Evolutionary conservation across 1,140 invertebrate species (phyloP).

Genomic region (Tetramorium alpestre): DNA sequence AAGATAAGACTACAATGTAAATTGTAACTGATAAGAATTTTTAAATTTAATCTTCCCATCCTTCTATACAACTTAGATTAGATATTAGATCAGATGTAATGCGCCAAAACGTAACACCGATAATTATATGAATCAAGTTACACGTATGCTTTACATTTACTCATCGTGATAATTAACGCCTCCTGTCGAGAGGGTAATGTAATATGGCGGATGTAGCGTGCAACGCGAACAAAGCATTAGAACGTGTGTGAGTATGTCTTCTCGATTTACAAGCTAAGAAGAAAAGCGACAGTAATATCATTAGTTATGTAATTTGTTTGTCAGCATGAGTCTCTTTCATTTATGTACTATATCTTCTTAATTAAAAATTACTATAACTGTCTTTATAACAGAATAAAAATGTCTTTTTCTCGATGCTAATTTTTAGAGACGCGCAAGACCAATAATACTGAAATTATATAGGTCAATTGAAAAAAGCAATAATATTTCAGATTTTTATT

Average conservation of each 20-base stretch:
- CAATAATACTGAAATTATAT: slow-evolving; percentile 23
- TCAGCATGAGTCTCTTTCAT: neutral
- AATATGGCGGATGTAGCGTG: slow-evolving; percentile 56
- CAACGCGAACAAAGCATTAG: slow-evolving; percentile 53
- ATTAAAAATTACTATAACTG: neutral
- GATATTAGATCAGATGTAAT: slow-evolving; percentile 42
- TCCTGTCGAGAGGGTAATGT: slow-evolving; percentile 57
- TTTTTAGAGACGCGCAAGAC: neutral
- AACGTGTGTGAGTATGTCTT: slow-evolving; percentile 26
- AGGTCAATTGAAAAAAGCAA: neutral
- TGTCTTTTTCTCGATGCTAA: neutral
- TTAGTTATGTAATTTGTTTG: neutral
- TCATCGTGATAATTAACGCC: slow-evolving; percentile 41
- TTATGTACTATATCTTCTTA: neutral
- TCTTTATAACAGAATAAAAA: neutral
- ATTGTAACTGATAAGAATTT: neutral
- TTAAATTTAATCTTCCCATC: neutral
- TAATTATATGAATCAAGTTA: slow-evolving; percentile 27
- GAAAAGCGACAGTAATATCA: slow-evolving; percentile 22
- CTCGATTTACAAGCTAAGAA: slow-evolving; percentile 20
- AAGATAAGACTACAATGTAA: neutral
- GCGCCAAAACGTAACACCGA: slow-evolving; percentile 1
- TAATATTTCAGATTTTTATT: neutral
- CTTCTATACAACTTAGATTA: neutral
- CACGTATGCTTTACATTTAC: slow-evolving; percentile 34